phyloP scores from a whole-genome alignment of 2,888 invertebrate genomes.

The Erannis defoliaria region DNA sequence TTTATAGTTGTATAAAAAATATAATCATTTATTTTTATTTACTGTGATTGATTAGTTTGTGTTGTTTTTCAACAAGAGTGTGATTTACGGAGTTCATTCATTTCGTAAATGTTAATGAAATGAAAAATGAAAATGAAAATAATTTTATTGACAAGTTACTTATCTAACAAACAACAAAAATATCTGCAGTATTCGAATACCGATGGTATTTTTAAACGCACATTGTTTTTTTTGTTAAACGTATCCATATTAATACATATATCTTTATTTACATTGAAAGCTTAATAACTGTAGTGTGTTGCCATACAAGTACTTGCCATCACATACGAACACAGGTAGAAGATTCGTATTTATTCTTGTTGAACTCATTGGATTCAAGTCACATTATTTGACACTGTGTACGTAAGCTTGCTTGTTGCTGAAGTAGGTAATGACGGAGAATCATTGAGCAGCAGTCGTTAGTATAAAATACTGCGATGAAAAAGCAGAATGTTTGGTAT shows the following conservation, averaged over 20 bases:
- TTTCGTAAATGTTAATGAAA: not conserved
- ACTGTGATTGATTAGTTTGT: conserved; percentile 81
- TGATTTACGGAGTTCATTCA: not conserved
- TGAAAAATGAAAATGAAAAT: no score
- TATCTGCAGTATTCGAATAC: conserved; percentile 15
- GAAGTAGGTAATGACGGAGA: conserved; percentile 18
- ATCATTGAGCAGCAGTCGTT: conserved; percentile 9
- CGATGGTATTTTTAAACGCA: not conserved
- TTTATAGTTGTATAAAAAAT: conserved; percentile 52
- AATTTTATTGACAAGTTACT: no score
- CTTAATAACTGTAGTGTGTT: conserved; percentile 23
- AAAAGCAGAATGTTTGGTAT: conserved; percentile 2
- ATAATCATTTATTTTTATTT: conserved; percentile 66
- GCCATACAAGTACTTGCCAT: conserved; percentile 44
- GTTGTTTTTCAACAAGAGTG: conserved; percentile 47
- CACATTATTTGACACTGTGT: conserved; percentile 1
- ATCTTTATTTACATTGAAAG: conserved; percentile 22
- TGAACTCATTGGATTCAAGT: conserved; percentile 5
- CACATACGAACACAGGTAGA: conserved; percentile 25
- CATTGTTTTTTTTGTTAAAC: conserved; percentile 37
- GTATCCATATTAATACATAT: conserved; percentile 9
- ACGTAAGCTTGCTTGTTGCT: conserved; percentile 20
- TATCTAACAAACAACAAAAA: no score
- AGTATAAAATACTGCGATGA: conserved; percentile 30
- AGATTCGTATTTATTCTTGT: conserved; percentile 2